Evolutionary conservation across 1,140 invertebrate genomes (phyloP).

Genomic region (Penaeus indicus): DNA sequence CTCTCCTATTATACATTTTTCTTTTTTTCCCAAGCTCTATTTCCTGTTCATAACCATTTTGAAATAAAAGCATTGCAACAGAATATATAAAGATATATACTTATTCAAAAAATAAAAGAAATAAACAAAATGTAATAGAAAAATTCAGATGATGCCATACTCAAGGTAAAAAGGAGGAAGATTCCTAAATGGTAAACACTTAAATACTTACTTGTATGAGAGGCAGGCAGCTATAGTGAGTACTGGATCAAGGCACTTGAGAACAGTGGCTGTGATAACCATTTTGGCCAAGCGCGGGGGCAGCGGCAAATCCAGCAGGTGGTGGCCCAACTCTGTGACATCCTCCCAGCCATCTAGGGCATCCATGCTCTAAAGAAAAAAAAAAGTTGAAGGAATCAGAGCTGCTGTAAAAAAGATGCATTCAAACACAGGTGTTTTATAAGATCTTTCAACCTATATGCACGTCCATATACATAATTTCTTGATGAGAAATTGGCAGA

Average conservation of each 20-base stretch:
- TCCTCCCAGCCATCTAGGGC: conserved; percentile 86
- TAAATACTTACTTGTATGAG: conserved; percentile 78
- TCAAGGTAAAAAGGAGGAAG: conserved; percentile 67
- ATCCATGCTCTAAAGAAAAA: conserved; percentile 79
- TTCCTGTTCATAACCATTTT: no score
- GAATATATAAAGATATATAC: no score
- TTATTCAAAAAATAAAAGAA: background rate
- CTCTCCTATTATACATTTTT: no score
- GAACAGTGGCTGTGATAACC: conserved; percentile 88
- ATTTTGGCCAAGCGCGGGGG: conserved; percentile 93
- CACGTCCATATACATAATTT: no score
- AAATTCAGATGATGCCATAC: conserved; percentile 56
- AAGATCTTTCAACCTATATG: no score
- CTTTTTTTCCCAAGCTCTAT: no score
- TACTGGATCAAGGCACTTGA: conserved; percentile 95
- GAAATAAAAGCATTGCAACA: no score
- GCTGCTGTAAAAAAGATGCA: background rate
- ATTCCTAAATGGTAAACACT: conserved; percentile 68
- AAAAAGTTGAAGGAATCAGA: background rate
- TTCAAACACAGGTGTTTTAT: no score
- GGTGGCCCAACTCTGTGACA: conserved; percentile 88
- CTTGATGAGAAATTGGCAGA: no score
- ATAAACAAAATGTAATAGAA: background rate
- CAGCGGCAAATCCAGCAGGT: conserved; percentile 89
- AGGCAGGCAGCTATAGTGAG: conserved; percentile 91